Evolutionary conservation across 2,888 invertebrate genomes (phyloP), one percentile per base, ranked within the genome.

Genomic region (Zygogramma bicolorata): DNA sequence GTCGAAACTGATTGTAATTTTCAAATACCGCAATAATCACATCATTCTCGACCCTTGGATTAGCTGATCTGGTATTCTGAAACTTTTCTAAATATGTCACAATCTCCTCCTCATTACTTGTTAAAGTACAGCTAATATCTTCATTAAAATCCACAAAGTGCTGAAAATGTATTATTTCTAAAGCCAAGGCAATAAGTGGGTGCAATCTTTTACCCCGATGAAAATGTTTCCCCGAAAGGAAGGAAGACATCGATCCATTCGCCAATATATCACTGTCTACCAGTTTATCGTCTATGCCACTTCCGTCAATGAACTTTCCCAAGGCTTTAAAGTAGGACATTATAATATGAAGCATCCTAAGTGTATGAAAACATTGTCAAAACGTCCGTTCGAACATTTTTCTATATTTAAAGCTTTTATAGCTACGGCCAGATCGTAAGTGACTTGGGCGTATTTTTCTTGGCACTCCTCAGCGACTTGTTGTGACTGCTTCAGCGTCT

Each of bases 381-480:
- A 69, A 40, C 15, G 29, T 15, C 20, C n/a, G 13, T 69, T 53
- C 49, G 38, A 27, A 20, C 18, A 15, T 15, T 31, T 60, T 53
- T 69, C 62, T 75, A 84, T 81, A 77, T 77, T 74, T 38, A 78
- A 70, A 15, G 76, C 77, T 68, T 78, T 68, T 78, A 74, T 77
- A 58, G 81, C 77, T 53, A 83, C 82, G 4, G 83, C 83, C 53
- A 84, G 71, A 77, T 83, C 84, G 73, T 83, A 84, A 18, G 83
- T 83, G 0, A 84, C 80, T 76, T 81, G 74, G 0, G 62, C 79
- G 58, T 78, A 77, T 22, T 38, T 40, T 73, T 80, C 71, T 15
- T 71, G 60, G 59, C 75, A 76, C 73, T 81, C 80, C 62, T 65
- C 57, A 69, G 75, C 79, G 60, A 79, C 68, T 71, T 78, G 73